A percentile compares a stretch with the other conserved stretches of the same genome.
Evolutionary conservation across 2,888 invertebrate species (phyloP).

Genomic region (Dromius quadrimaculatus): DNA sequence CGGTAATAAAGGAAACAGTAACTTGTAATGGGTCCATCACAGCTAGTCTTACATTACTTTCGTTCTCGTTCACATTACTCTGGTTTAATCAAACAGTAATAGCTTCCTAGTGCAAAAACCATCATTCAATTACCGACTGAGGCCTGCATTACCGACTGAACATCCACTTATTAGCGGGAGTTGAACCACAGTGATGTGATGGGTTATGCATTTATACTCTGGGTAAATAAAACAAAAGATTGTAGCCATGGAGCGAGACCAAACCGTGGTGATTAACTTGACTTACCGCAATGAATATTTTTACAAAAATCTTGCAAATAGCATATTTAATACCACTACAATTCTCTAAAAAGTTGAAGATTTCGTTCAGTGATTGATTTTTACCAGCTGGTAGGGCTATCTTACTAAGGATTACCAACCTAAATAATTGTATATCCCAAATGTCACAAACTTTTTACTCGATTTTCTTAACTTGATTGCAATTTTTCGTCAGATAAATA

Average conservation of each 20-base stretch:
- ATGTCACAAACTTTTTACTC: too few species aligned
- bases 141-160: slow-evolving; percentile 32
- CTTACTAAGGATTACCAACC: too few species aligned
- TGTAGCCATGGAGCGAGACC: slow-evolving; percentile 3
- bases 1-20: slow-evolving; percentile 26
- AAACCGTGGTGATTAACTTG: slow-evolving; percentile 3
- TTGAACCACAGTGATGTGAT: neutral
- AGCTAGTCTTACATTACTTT: neutral
- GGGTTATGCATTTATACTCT: slow-evolving; percentile 8
- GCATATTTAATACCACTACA: too few species aligned
- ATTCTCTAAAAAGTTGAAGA: too few species aligned
- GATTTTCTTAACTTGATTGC: too few species aligned
- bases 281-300: too few species aligned
- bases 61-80: neutral
- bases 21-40: slow-evolving; percentile 14
- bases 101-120: slow-evolving; percentile 38
- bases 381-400: too few species aligned
- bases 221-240: slow-evolving; percentile 10
- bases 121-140: slow-evolving; percentile 36
- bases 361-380: too few species aligned
- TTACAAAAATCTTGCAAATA: too few species aligned
- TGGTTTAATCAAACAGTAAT: slow-evolving; percentile 35
- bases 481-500: too few species aligned
- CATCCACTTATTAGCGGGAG: slow-evolving; percentile 17
- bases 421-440: too few species aligned